These are phyloP conservation scores for Malurus elegans DNA, from an alignment of 2,113 vertebrate genomes.

Conservation along the genomic window DNA sequence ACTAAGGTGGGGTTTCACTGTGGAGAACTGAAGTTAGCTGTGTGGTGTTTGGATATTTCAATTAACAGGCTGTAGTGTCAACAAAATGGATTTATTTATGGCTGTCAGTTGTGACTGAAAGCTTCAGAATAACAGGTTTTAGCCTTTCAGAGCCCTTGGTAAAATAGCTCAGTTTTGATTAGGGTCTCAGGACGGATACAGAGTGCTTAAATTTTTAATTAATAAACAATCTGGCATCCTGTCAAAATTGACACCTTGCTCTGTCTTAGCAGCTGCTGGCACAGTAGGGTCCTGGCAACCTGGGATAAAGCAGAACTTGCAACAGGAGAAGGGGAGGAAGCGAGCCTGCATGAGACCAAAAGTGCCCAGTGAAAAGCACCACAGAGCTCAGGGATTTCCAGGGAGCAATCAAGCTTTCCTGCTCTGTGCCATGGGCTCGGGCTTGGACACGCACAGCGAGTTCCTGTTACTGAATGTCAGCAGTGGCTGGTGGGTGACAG, in stretches of 20 bases:
- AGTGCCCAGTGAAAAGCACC: not conserved
- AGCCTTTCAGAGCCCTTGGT: not conserved
- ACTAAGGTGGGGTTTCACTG: not conserved
- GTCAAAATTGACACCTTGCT: conserved; percentile 19
- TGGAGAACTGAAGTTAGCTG: not conserved
- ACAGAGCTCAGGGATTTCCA: conserved; percentile 11
- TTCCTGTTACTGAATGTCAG: not conserved
- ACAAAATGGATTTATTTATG: not conserved
- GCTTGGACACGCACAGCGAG: not conserved
- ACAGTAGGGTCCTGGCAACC: conserved; percentile 57
- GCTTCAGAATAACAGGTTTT: not conserved
- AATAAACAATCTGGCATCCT: conserved; percentile 28
- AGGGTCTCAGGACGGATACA: not conserved
- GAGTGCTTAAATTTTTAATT: not conserved
- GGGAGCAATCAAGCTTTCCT: not conserved
- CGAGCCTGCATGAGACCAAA: conserved; percentile 2
- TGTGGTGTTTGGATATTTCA: not conserved
- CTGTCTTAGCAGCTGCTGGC: conserved; percentile 52
- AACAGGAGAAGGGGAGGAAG: conserved; percentile 55
- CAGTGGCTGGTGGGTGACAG: not conserved
- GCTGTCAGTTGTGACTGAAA: not conserved
- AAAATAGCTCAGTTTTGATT: not conserved
- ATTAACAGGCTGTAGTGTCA: not conserved
- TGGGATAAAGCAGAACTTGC: conserved; percentile 20
- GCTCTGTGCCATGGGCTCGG: not conserved